Evolutionary conservation across 2,797 vertebrate species (phyloP).

Genomic region (Pristis pectinata): DNA sequence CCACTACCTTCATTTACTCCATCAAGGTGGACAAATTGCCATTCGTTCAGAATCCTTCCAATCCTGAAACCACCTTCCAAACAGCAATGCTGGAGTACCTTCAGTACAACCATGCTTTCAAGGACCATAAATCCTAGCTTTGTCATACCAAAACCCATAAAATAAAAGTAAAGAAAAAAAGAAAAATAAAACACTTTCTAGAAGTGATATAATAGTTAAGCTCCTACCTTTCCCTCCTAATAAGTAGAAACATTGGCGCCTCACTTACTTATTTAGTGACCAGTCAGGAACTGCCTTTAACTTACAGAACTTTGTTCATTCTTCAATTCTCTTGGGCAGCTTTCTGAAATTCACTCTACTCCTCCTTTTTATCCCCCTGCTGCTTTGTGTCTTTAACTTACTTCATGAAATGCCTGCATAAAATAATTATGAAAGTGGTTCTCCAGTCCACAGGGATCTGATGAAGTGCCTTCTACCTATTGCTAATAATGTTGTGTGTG

Average conservation of each 20-base stretch:
- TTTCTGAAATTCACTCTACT: background rate
- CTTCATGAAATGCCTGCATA: background rate
- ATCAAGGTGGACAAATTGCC: no score
- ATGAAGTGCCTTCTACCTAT: background rate
- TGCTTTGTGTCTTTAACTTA: background rate
- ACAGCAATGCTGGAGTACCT: no score
- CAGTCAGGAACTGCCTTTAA: background rate
- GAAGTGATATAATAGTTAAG: background rate
- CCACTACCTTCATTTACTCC: no score
- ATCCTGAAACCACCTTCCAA: no score
- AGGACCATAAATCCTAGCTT: no score
- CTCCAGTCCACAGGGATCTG: background rate
- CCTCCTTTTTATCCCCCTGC: background rate
- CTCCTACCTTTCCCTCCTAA: background rate
- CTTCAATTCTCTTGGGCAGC: background rate
- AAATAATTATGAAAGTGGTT: background rate
- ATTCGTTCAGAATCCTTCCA: no score
- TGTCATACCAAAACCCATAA: no score
- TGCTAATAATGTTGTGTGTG: background rate
- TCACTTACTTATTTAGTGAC: background rate
- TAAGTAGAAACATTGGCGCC: background rate
- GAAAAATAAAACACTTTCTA: no score
- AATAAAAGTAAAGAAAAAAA: no score
- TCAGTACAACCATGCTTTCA: no score
- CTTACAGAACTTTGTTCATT: background rate